phyloP scores from a whole-genome alignment of 2,113 vertebrate genomes.

The Poicephalus gulielmi region DNA sequence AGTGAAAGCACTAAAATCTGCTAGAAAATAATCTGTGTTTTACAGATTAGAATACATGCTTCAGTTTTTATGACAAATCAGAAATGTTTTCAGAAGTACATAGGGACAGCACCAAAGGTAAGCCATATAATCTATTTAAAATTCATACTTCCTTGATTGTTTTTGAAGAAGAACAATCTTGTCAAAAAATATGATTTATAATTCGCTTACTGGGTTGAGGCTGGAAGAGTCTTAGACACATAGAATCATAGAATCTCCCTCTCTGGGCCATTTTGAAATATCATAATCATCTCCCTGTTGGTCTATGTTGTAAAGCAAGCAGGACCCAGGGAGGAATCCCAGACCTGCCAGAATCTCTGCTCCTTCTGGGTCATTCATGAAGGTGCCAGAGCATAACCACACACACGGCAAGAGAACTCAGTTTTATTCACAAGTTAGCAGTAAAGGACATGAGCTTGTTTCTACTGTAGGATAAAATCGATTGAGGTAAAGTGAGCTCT shows the following conservation, averaged over 20 bases:
- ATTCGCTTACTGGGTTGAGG: not conserved
- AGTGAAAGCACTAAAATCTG: not conserved
- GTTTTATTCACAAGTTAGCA: not conserved
- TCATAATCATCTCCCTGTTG: not conserved
- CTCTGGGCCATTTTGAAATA: not conserved
- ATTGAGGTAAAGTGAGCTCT: not conserved
- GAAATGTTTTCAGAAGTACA: not conserved
- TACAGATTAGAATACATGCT: not conserved
- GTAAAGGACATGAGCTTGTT: not conserved
- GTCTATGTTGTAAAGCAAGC: not conserved
- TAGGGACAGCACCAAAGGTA: not conserved
- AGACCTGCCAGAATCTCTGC: not conserved
- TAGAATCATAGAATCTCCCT: not conserved
- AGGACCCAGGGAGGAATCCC: not conserved
- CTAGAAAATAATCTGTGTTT: not conserved
- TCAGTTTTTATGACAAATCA: not conserved
- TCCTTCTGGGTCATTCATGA: not conserved
- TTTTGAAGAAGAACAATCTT: not conserved
- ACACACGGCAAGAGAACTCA: not conserved
- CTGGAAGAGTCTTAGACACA: not conserved
- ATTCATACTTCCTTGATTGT: not conserved
- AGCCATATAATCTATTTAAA: not conserved
- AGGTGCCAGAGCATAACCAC: not conserved
- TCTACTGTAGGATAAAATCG: not conserved
- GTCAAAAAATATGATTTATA: not conserved